These are phyloP conservation scores for Onychomys leucogaster DNA, from an alignment of 2,797 vertebrate species.

Conservation along the genomic window DNA sequence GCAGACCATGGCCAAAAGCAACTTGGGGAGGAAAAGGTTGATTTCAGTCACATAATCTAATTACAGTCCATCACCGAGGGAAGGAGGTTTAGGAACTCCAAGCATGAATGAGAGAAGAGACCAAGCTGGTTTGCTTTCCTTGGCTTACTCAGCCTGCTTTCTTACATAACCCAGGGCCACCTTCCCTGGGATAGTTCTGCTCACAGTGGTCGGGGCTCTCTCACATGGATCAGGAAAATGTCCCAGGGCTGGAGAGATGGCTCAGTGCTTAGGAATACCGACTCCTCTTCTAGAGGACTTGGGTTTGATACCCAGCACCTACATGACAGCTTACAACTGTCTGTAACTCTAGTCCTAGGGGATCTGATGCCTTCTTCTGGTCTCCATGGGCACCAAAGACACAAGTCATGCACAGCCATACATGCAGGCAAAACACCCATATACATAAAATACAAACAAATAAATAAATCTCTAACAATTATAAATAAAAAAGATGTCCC, in stretches of 20 bases:
- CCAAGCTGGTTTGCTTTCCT: not conserved
- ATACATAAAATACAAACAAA: not conserved
- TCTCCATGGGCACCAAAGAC: not conserved
- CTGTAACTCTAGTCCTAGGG: not conserved
- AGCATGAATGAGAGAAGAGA: not conserved
- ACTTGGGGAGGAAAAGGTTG: not conserved
- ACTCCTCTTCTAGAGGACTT: not conserved
- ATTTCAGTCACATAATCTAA: not conserved
- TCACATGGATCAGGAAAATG: not conserved
- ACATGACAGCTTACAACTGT: not conserved
- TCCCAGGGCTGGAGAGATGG: not conserved
- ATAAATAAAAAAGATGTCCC: not conserved
- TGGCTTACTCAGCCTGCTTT: not conserved
- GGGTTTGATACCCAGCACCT: not conserved
- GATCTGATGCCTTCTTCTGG: not conserved
- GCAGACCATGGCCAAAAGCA: not conserved
- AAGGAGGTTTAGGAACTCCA: not conserved
- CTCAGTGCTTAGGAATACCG: not conserved
- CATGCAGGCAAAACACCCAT: not conserved
- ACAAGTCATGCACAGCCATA: not conserved
- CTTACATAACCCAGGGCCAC: not conserved
- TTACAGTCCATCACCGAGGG: not conserved
- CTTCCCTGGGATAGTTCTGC: not conserved
- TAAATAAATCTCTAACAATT: not conserved
- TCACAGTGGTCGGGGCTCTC: not conserved